A percentile compares a stretch with the other conserved stretches of the same genome.
phyloP scores from a whole-genome alignment of 2,888 invertebrate genomes.

The Schizotus pectinicornis region DNA sequence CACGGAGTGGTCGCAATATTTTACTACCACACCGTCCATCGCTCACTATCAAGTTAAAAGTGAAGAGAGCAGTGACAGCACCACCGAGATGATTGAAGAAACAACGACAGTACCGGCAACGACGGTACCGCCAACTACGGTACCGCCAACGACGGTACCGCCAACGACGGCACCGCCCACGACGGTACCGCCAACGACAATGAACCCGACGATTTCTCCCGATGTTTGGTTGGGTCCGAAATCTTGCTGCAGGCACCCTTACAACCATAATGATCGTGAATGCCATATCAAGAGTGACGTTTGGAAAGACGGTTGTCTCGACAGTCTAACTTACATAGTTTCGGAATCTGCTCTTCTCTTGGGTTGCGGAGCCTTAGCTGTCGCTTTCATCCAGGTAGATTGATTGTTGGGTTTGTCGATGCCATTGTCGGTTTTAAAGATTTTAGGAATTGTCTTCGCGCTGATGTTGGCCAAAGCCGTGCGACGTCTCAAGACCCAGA shows the following conservation, averaged over 20 bases:
- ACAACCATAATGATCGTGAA: neutral
- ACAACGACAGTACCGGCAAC: no score
- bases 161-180: no score
- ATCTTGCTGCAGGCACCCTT: slow-evolving; percentile 36
- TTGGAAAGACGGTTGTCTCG: slow-evolving; percentile 39
- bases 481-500: slow-evolving; percentile 75
- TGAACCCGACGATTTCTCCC: neutral
- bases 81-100: no score
- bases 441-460: slow-evolving; percentile 83
- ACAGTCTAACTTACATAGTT: slow-evolving; percentile 37
- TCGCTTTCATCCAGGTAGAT: slow-evolving; percentile 78
- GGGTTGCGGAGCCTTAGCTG: slow-evolving; percentile 78
- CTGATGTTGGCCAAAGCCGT: slow-evolving; percentile 88
- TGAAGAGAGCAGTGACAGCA: no score
- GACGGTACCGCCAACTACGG: no score
- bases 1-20: slow-evolving; percentile 62
- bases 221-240: slow-evolving; percentile 33
- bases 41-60: no score
- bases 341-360: slow-evolving; percentile 67
- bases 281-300: slow-evolving; percentile 19
- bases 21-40: no score
- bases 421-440: neutral
- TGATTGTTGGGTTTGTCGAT: neutral
- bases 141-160: no score
- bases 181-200: slow-evolving; percentile 7